These are phyloP conservation scores for Eufriesea mexicana DNA, from an alignment of 1,140 invertebrate genomes.

Conservation along the genomic window DNA sequence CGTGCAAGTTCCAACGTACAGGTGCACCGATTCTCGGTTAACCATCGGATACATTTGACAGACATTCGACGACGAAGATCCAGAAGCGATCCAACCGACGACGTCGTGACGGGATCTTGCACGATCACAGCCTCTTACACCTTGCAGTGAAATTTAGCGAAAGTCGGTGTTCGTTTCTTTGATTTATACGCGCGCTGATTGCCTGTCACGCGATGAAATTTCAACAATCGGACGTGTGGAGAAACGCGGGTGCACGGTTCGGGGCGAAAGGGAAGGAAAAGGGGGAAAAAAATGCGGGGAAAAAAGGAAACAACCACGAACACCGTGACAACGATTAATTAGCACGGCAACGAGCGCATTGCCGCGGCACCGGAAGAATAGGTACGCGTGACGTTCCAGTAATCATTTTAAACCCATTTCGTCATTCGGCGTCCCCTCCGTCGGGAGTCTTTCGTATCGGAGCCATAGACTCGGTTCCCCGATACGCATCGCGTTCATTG, in stretches of 20 bases:
- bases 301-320: not conserved
- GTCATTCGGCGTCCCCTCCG: slow-evolving; percentile 35
- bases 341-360: slow-evolving; percentile 20
- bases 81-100: too few species aligned
- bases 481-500: slow-evolving; percentile 38
- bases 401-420: slow-evolving; percentile 39
- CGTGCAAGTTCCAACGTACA: slow-evolving; percentile 11
- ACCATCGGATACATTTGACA: too few species aligned
- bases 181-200: not conserved
- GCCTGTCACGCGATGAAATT: not conserved
- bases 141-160: slow-evolving; percentile 7
- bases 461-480: not conserved
- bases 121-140: too few species aligned
- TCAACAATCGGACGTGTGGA: not conserved
- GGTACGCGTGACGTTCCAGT: slow-evolving; percentile 19
- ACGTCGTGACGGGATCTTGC: not conserved
- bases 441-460: slow-evolving; percentile 41
- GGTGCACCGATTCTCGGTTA: not conserved
- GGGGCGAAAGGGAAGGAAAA: not conserved
- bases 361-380: slow-evolving; percentile 19
- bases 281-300: not conserved
- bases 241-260: not conserved
- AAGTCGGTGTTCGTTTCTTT: not conserved
- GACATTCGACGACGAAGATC: too few species aligned
- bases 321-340: slow-evolving; percentile 41